phyloP scores from a whole-genome alignment of 2,797 vertebrate genomes.

The Euthynnus affinis region DNA sequence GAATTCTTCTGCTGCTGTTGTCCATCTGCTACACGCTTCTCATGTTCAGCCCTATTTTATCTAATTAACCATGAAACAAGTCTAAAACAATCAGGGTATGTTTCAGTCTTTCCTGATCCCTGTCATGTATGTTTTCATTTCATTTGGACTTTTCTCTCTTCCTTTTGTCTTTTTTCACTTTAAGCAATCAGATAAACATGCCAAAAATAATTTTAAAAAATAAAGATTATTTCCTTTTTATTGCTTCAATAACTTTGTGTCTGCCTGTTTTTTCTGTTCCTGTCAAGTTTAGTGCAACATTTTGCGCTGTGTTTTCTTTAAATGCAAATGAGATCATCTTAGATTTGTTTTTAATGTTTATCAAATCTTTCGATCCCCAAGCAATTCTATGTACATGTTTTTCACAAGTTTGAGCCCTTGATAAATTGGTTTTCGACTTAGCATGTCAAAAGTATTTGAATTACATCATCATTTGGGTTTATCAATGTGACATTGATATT shows the following conservation, averaged over 20 bases:
- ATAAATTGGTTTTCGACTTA: background rate
- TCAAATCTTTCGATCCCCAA: background rate
- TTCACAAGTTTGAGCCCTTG: background rate
- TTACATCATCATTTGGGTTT: background rate
- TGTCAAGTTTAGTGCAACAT: background rate
- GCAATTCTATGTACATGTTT: background rate
- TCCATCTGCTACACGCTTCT: background rate
- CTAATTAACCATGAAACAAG: slow-evolving; percentile 2
- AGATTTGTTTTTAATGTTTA: background rate
- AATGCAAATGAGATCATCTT: background rate
- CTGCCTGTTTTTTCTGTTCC: background rate
- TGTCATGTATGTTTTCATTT: slow-evolving; percentile 34
- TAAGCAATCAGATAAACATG: slow-evolving; percentile 50
- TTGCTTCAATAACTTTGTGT: background rate
- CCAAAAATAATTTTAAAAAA: slow-evolving; percentile 47
- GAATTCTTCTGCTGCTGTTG: slow-evolving; percentile 5
- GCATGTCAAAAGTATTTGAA: background rate
- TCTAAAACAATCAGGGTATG: background rate
- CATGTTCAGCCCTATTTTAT: background rate
- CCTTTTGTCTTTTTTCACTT: slow-evolving; percentile 17
- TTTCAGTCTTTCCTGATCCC: background rate
- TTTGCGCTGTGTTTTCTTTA: background rate
- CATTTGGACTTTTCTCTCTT: background rate
- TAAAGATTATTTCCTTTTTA: slow-evolving; percentile 55
- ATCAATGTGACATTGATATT: background rate